These are phyloP conservation scores for Labeo calbasu DNA, from an alignment of 2,797 vertebrate species.

Conservation along the genomic window DNA sequence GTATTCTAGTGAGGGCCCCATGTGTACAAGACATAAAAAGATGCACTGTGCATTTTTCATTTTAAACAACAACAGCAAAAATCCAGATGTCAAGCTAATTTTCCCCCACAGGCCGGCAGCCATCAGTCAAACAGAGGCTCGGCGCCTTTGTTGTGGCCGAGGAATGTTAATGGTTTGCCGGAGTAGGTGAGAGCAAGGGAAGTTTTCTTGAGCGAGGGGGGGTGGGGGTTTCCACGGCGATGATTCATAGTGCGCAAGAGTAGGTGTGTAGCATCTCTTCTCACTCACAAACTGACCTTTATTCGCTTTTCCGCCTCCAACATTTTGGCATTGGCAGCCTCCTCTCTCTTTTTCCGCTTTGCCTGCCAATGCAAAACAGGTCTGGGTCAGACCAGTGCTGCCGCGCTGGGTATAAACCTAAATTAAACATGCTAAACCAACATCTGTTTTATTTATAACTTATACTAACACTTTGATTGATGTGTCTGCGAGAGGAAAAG, in stretches of 20 bases:
- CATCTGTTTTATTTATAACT: conserved; percentile 49
- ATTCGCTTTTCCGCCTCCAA: conserved; percentile 98
- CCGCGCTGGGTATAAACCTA: conserved; percentile 53
- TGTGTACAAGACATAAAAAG: conserved; percentile 18
- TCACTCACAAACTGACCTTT: conserved; percentile 86
- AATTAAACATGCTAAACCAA: conserved; percentile 50
- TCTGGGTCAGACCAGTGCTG: conserved; percentile 64
- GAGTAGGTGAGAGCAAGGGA: conserved; percentile 15
- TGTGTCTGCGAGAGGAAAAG: conserved; percentile 28
- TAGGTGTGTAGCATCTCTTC: conserved; percentile 36
- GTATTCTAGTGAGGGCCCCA: conserved; percentile 1
- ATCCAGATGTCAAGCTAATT: conserved; percentile 44
- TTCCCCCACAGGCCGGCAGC: conserved; percentile 15
- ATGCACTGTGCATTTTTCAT: conserved; percentile 29
- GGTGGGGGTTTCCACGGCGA: conserved; percentile 17
- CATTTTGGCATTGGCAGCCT: conserved; percentile 98
- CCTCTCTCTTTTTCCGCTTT: conserved; percentile 98
- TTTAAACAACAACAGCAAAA: conserved; percentile 32
- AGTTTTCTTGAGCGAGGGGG: not conserved
- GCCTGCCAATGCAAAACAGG: conserved; percentile 91
- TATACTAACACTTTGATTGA: conserved; percentile 30
- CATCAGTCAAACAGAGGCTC: conserved; percentile 37
- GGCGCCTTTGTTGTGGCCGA: conserved; percentile 24
- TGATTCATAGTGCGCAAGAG: conserved; percentile 21
- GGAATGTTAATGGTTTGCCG: conserved; percentile 5